Evolutionary conservation across 1,140 invertebrate species (phyloP).

Genomic region (Bombus fervidus): DNA sequence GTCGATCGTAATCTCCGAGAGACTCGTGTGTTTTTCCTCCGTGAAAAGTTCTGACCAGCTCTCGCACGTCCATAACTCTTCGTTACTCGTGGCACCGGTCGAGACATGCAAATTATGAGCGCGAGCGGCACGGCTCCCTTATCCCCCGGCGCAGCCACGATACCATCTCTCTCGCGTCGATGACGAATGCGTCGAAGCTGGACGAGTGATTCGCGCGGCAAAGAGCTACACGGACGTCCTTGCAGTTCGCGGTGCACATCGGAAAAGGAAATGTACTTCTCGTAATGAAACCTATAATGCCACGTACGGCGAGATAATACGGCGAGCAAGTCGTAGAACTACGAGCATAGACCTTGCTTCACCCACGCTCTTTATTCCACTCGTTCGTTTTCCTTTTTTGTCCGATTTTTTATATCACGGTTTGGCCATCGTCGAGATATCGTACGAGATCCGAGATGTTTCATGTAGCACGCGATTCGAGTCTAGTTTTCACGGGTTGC

Average conservation of each 20-base stretch:
- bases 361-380: neutral
- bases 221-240: constrained; percentile 59
- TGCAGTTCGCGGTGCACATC: constrained; percentile 48
- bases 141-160: constrained; percentile 47
- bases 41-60: constrained; percentile 10
- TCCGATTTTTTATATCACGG: neutral
- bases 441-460: too few relatives aligned
- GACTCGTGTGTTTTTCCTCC: constrained; percentile 34
- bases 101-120: constrained; percentile 66
- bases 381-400: neutral
- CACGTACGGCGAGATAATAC: constrained; percentile 56
- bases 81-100: constrained; percentile 58
- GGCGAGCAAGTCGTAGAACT: constrained; percentile 1
- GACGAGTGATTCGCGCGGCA: constrained; percentile 26
- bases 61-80: constrained; percentile 59
- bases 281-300: constrained; percentile 69
- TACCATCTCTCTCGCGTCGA: constrained; percentile 59
- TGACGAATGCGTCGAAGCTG: constrained; percentile 61
- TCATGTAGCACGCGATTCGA: too few relatives aligned
- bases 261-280: constrained; percentile 71
- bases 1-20: constrained; percentile 52
- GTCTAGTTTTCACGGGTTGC: constrained; percentile 17
- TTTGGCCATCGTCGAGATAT: too few relatives aligned
- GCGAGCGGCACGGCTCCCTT: constrained; percentile 51
- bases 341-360: constrained; percentile 7